Percentiles rank a stretch among this genome's conserved stretches.
phyloP scores from a whole-genome alignment of 1,140 invertebrate species.

The Drosophila tani region DNA sequence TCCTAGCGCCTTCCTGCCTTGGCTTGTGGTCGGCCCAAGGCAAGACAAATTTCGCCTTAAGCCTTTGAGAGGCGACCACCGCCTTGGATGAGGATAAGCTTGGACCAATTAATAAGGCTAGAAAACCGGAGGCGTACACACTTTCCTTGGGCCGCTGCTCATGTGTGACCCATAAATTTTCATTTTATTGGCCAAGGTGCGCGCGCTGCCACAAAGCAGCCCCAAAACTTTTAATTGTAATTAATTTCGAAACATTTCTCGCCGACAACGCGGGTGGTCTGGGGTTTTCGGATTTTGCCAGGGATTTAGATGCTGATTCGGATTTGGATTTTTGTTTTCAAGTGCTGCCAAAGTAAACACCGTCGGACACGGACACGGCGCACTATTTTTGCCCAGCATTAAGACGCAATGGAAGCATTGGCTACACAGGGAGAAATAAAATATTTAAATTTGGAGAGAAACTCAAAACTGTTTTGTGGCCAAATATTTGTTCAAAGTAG shows the following conservation, averaged over 20 bases:
- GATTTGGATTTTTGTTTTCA: slow-evolving; percentile 61
- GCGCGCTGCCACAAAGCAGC: slow-evolving; percentile 15
- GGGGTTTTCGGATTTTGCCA: slow-evolving; percentile 13
- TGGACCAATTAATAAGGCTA: slow-evolving; percentile 70
- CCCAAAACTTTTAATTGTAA: slow-evolving; percentile 75
- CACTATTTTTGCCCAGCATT: slow-evolving; percentile 76
- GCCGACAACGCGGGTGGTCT: slow-evolving; percentile 60
- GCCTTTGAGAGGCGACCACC: slow-evolving; percentile 52
- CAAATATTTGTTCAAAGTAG: no score
- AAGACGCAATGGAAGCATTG: slow-evolving; percentile 61
- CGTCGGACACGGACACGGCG: slow-evolving; percentile 50
- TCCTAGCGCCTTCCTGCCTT: slow-evolving; percentile 22
- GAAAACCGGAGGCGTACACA: slow-evolving; percentile 21
- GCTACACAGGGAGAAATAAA: neutral
- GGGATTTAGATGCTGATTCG: slow-evolving; percentile 45
- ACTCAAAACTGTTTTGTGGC: no score
- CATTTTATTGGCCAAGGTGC: slow-evolving; percentile 81
- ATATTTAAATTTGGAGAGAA: no score
- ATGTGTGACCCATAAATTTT: slow-evolving; percentile 82
- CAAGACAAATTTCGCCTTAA: slow-evolving; percentile 71
- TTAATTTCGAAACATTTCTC: slow-evolving; percentile 70
- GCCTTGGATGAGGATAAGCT: slow-evolving; percentile 30
- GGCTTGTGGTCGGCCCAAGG: slow-evolving; percentile 59
- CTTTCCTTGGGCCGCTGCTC: slow-evolving; percentile 49
- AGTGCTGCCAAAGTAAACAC: slow-evolving; percentile 81